phyloP scores from a whole-genome alignment of 2,113 vertebrate species.

The Ciconia boyciana region DNA sequence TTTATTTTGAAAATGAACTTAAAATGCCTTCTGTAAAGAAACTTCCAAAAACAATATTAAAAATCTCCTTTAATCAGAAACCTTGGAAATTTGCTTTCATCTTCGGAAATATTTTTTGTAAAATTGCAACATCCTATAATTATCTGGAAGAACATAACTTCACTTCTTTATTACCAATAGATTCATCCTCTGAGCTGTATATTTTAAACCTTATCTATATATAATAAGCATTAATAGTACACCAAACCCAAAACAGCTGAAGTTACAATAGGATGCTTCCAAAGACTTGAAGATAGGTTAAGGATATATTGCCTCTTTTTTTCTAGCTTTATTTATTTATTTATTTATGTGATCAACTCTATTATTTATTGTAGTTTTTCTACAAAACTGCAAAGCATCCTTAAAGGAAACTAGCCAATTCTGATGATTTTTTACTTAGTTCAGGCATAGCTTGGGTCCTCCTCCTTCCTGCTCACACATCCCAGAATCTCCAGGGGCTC shows the following conservation, averaged over 20 bases:
- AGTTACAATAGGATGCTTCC: background rate
- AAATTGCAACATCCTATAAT: background rate
- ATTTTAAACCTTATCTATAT: background rate
- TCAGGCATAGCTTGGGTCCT: background rate
- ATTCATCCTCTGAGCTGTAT: background rate
- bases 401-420: background rate
- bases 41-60: background rate
- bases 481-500: background rate
- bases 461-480: background rate
- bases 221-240: background rate
- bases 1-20: background rate
- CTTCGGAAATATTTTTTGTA: background rate
- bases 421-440: background rate
- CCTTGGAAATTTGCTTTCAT: background rate
- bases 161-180: background rate
- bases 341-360: background rate
- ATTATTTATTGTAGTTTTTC: background rate
- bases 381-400: background rate
- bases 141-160: background rate
- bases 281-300: background rate
- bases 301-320: background rate
- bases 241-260: background rate
- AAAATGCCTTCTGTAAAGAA: background rate
- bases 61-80: background rate
- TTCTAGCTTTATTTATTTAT: background rate